These are phyloP conservation scores for Daboia siamensis DNA, from an alignment of 2,113 vertebrate species.

Conservation along the genomic window DNA sequence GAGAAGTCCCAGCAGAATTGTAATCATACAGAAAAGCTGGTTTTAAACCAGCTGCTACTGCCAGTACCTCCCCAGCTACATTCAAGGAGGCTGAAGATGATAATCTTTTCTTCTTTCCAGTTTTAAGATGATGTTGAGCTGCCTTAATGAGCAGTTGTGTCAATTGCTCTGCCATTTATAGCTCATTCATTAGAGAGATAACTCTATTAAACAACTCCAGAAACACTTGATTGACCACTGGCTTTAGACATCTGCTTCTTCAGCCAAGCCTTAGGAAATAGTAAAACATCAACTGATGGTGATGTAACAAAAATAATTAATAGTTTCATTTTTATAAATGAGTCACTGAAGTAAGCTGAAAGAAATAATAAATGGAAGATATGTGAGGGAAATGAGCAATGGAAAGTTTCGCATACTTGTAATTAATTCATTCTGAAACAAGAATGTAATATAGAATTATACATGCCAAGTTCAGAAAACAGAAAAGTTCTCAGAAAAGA, in stretches of 20 bases:
- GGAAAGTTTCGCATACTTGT: neutral
- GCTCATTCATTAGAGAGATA: neutral
- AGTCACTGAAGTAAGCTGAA: neutral
- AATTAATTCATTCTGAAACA: neutral
- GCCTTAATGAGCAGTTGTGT: constrained; percentile 69
- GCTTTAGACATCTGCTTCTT: neutral
- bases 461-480: neutral
- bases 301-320: neutral
- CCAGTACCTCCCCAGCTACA: constrained; percentile 76
- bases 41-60: constrained; percentile 82
- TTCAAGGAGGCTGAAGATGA: constrained; percentile 68
- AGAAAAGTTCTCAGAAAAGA: neutral
- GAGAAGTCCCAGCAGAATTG: constrained; percentile 61
- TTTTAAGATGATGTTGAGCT: constrained; percentile 69
- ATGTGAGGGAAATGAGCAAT: neutral
- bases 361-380: neutral
- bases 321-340: neutral
- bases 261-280: constrained; percentile 16
- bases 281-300: constrained; percentile 9
- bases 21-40: constrained; percentile 83
- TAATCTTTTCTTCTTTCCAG: constrained; percentile 59
- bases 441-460: neutral
- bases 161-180: constrained; percentile 38
- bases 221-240: neutral
- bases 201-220: neutral